These are phyloP conservation scores for Dryocosmus kuriphilus DNA, from an alignment of 2,888 invertebrate species.

Conservation along the genomic window DNA sequence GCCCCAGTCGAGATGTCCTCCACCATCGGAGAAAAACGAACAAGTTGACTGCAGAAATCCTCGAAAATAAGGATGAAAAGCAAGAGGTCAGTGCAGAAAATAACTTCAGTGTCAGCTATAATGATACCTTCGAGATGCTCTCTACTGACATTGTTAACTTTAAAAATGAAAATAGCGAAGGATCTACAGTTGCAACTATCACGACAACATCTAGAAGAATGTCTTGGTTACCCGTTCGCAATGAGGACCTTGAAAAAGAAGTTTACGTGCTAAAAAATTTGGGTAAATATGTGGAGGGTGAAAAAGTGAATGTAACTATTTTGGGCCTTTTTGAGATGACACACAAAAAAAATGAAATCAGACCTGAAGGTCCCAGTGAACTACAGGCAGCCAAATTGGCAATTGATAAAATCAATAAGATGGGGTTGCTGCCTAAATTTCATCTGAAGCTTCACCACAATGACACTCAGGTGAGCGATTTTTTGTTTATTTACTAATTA, in stretches of 20 bases:
- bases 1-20: conserved; percentile 64
- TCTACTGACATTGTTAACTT: conserved; percentile 41
- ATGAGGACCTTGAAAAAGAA: conserved; percentile 10
- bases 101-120: conserved; percentile 19
- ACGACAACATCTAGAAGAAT: conserved; percentile 22
- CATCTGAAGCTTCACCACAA: conserved; percentile 87
- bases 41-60: conserved; percentile 26
- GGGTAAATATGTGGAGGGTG: conserved; percentile 25
- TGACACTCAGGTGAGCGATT: conserved; percentile 87
- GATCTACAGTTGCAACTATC: conserved; percentile 10
- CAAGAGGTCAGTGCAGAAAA: conserved; percentile 17
- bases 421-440: conserved; percentile 85
- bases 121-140: conserved; percentile 16
- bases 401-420: conserved; percentile 87
- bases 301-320: conserved; percentile 81
- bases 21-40: conserved; percentile 58
- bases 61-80: conserved; percentile 32
- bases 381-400: conserved; percentile 89
- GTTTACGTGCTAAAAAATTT: neutral
- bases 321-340: conserved; percentile 90
- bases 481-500: too few species aligned
- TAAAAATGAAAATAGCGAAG: neutral
- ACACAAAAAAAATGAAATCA: conserved; percentile 81
- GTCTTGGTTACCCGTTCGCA: conserved; percentile 21
- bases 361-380: conserved; percentile 86